Conservation (phyloP, 2,797 vertebrate species). For the Chanos chanos region DNA sequence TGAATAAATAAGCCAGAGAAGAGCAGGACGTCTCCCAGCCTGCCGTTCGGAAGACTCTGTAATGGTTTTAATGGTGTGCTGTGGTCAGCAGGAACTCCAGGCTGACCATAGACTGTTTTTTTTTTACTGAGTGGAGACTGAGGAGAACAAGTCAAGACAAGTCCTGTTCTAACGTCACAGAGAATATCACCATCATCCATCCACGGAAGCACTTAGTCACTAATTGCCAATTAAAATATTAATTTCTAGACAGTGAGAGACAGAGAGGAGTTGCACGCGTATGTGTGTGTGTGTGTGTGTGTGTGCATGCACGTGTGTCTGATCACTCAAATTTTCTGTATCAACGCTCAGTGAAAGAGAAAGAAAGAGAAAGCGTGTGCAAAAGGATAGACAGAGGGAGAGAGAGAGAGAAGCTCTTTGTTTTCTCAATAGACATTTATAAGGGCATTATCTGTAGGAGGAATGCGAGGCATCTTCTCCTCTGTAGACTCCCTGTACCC, state of each 20-base stretch:
- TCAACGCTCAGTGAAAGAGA: too few relatives aligned
- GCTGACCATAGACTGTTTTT: not conserved
- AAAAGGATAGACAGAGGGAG: slow-evolving; percentile 25
- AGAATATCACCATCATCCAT: slow-evolving; percentile 14
- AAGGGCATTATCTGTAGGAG: too few relatives aligned
- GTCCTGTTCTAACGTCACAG: too few relatives aligned
- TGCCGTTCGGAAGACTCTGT: too few relatives aligned
- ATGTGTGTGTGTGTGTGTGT: not conserved
- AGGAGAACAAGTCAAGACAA: not conserved
- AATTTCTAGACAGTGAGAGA: slow-evolving; percentile 14
- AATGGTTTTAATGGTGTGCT: too few relatives aligned
- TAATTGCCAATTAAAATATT: slow-evolving; percentile 21
- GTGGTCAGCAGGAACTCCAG: not conserved
- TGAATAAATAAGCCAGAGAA: too few relatives aligned
- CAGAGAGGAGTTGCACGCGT: not conserved
- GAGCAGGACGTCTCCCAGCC: too few relatives aligned
- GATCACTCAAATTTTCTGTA: slow-evolving; percentile 14
- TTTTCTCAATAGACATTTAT: too few relatives aligned
- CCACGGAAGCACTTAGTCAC: slow-evolving; percentile 10
- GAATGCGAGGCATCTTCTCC: too few relatives aligned
- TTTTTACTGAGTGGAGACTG: not conserved
- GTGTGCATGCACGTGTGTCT: not conserved
- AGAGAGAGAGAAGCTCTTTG: too few relatives aligned
- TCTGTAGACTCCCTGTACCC: too few relatives aligned
- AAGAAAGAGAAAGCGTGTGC: slow-evolving; percentile 20